Evolutionary conservation across 2,797 vertebrate genomes (phyloP).

Genomic region (Falco biarmicus): DNA sequence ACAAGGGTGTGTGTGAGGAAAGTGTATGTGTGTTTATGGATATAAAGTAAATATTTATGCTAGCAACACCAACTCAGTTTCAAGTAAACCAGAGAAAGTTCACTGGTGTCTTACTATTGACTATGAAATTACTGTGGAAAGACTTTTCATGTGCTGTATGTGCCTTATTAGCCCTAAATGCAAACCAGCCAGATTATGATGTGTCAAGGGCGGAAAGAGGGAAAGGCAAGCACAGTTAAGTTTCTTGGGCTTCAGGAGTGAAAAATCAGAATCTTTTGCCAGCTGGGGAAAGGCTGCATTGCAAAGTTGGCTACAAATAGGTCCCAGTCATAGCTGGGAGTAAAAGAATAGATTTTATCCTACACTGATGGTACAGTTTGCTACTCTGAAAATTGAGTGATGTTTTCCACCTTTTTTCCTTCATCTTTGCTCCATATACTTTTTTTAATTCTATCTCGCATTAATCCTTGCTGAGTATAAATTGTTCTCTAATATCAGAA

Average conservation of each 20-base stretch:
- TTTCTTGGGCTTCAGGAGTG: not conserved
- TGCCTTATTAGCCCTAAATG: not conserved
- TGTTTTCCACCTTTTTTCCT: not conserved
- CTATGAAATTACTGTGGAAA: not conserved
- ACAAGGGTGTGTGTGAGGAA: not conserved
- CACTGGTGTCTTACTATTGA: not conserved
- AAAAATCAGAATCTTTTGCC: not conserved
- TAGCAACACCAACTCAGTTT: not conserved
- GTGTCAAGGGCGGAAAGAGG: not conserved
- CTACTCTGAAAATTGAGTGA: not conserved
- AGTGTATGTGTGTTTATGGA: not conserved
- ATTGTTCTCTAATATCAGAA: not conserved
- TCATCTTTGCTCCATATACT: not conserved
- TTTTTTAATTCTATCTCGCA: not conserved
- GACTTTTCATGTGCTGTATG: not conserved
- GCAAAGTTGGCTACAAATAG: not conserved
- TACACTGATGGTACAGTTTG: not conserved
- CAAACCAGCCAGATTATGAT: not conserved
- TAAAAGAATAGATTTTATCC: not conserved
- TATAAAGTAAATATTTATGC: conserved; percentile 23
- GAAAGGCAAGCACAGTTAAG: not conserved
- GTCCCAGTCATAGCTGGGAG: not conserved
- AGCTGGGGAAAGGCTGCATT: not conserved
- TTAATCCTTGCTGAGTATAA: not conserved
- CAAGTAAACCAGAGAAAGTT: not conserved